A percentile compares a stretch with the other conserved stretches of the same genome.
Conservation (phyloP, 2,888 invertebrate species). For the Lottia gigantea region DNA sequence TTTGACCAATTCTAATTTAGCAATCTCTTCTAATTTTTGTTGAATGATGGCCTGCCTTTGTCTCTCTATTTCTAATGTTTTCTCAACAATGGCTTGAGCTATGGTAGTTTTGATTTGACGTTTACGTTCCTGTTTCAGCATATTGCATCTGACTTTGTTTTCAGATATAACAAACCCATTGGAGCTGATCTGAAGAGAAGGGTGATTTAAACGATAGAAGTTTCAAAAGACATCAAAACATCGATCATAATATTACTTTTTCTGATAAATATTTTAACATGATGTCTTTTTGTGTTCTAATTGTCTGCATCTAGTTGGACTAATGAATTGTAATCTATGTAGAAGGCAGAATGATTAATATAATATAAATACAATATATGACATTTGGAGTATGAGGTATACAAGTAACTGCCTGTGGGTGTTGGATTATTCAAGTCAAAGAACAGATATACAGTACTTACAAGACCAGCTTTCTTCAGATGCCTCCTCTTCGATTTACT, state of each 20-base stretch:
- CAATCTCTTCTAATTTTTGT: conserved; percentile 66
- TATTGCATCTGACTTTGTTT: conserved; percentile 61
- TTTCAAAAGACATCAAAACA: too few relatives aligned
- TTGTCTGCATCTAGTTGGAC: too few relatives aligned
- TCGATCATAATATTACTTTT: too few relatives aligned
- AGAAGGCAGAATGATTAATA: too few relatives aligned
- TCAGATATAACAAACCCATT: conserved; percentile 63
- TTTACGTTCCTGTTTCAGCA: conserved; percentile 65
- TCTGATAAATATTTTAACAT: too few relatives aligned
- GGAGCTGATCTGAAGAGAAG: conserved; percentile 52
- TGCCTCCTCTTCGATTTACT: conserved; percentile 63
- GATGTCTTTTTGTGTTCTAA: too few relatives aligned
- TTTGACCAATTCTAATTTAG: conserved; percentile 66
- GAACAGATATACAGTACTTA: conserved; percentile 45
- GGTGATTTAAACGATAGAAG: background rate
- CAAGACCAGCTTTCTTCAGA: conserved; percentile 62
- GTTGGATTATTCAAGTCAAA: too few relatives aligned
- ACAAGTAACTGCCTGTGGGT: too few relatives aligned
- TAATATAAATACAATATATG: too few relatives aligned
- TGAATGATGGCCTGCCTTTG: conserved; percentile 61
- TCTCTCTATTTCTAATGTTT: conserved; percentile 64
- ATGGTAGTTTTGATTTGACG: conserved; percentile 65
- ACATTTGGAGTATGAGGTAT: too few relatives aligned
- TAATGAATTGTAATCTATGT: too few relatives aligned
- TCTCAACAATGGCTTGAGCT: conserved; percentile 68